Base-by-base conservation (phyloP, 2,797 vertebrate species). In the Cossypha polioptera region DNA sequence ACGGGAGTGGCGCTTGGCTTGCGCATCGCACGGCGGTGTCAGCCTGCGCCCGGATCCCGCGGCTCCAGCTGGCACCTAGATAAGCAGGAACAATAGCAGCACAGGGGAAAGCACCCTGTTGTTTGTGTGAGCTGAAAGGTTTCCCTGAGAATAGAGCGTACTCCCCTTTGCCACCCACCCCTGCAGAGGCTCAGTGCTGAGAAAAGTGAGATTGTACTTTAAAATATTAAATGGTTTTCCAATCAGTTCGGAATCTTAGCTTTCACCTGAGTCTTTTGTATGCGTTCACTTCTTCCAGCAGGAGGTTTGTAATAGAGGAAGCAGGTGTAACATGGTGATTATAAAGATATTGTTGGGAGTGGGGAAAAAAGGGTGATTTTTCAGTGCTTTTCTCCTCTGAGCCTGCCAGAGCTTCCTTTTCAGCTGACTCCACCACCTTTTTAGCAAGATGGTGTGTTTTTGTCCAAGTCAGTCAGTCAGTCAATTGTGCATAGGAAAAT, bases 231-330 rank as follows among this genome's bases (percentile, higher is more conserved):
- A 69, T 89, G 67, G 58, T 88, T 96, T 96, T 74, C 69, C 87
- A 95, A 51, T 95, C 85, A 69, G 68, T 53, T 29, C 72, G 69
- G 86, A 82, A 89, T 95, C 94, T 88, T 83, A 28, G 81, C 59
- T 66, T 90, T 93, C 81, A 53, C 84, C 91, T 90, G 76, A 28
- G 40, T 95, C 95, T 94, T 92, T 94, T 79, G 83, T 79, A 8
- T 50, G 47, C 2, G 2, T 42, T 83, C 40, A 10, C 58, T 97
- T 97, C 93, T 97, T 90, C 90, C 96, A 96, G 95, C 97, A 97
- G 97, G 97, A 97, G 97, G 94, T 97, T 86, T 95, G 94, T 88
- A 95, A 92, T 91, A 90, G 95, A 98, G 97, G 97, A 98, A 98
- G 95, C 97, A 97, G 97, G 96, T 98, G 97, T 91, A 94, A 57